A percentile compares a stretch with the other conserved stretches of the same genome.
Evolutionary conservation across 2,113 vertebrate genomes (phyloP).

Genomic region (Ammodytes dubius): DNA sequence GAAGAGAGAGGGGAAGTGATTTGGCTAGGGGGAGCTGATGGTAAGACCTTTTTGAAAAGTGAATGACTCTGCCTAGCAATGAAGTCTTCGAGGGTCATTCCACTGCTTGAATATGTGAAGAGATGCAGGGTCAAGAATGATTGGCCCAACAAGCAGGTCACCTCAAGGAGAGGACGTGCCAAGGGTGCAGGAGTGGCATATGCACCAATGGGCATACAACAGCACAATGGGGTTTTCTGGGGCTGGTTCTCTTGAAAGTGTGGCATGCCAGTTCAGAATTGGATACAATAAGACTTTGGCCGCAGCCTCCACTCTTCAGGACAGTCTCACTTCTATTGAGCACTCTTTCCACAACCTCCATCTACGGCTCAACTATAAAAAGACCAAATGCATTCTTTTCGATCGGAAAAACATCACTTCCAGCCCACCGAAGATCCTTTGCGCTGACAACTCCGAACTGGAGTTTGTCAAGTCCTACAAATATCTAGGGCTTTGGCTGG

Average conservation of each 20-base stretch:
- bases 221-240: neutral
- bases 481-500: too few species aligned
- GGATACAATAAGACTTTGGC: conserved; percentile 34
- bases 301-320: too few species aligned
- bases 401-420: too few species aligned
- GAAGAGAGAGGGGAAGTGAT: conserved; percentile 26
- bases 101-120: conserved; percentile 33
- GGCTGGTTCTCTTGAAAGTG: conserved; percentile 19
- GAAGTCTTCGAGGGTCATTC: conserved; percentile 46
- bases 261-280: conserved; percentile 15
- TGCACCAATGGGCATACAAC: neutral
- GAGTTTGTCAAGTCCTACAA: too few species aligned
- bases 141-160: conserved; percentile 49
- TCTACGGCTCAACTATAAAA: too few species aligned
- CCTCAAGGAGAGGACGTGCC: conserved; percentile 7
- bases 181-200: conserved; percentile 36
- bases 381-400: too few species aligned
- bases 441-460: too few species aligned
- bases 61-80: conserved; percentile 41
- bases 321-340: too few species aligned
- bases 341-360: too few species aligned
- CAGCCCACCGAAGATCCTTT: too few species aligned
- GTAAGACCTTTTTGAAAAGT: conserved; percentile 58
- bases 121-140: conserved; percentile 35
- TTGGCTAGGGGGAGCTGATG: conserved; percentile 38